These are phyloP conservation scores for Epinephelus coioides DNA, from an alignment of 2,797 vertebrate genomes.

Conservation along the genomic window DNA sequence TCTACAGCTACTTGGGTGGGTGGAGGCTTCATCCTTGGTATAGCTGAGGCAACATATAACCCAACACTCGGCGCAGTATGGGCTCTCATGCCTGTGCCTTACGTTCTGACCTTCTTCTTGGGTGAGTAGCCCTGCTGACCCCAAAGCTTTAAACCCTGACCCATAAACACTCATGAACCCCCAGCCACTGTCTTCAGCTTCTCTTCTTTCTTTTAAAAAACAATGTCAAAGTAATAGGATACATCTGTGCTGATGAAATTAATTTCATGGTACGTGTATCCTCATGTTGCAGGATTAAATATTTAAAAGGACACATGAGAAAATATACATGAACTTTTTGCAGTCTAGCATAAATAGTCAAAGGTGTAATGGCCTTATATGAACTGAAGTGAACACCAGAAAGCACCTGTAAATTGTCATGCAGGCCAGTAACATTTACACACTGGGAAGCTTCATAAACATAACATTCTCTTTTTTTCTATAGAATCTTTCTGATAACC, in stretches of 20 bases:
- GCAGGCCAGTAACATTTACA: neutral
- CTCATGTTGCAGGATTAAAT: neutral
- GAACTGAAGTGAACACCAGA: neutral
- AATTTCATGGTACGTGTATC: neutral
- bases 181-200: no score
- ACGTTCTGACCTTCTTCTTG: conserved; percentile 86
- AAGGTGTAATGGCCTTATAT: neutral
- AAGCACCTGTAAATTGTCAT: neutral
- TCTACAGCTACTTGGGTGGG: conserved; percentile 89
- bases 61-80: conserved; percentile 87
- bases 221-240: neutral
- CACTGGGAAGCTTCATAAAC: no score
- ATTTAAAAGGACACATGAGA: conserved; percentile 3
- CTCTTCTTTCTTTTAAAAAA: neutral
- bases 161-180: neutral
- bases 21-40: conserved; percentile 89
- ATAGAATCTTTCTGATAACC: no score
- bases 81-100: conserved; percentile 88
- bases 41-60: conserved; percentile 88
- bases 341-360: neutral
- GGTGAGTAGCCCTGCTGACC: conserved; percentile 76
- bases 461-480: no score
- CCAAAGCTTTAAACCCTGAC: conserved; percentile 1
- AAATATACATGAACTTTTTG: neutral
- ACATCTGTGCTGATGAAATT: neutral